Evolutionary conservation across 2,797 vertebrate species (phyloP), one percentile per base, ranked within the genome.

Genomic region (Kryptolebias ocellatus): DNA sequence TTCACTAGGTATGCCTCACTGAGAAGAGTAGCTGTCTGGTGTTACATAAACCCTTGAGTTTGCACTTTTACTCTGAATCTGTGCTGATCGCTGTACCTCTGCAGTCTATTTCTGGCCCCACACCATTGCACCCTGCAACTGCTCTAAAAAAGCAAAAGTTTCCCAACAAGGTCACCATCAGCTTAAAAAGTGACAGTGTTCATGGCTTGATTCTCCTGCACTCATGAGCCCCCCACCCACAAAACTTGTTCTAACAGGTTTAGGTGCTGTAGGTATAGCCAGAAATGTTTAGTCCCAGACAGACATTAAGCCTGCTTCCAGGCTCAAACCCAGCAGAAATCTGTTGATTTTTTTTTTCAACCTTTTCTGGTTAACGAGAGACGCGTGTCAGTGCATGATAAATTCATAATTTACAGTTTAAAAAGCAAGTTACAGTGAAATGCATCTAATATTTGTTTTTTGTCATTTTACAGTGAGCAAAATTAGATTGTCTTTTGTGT

Each of bases 51-150:
- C 7, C 5, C 3, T 31, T 8, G 27, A 20, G 2, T 20, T 45
- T 18, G 27, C 17, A 54, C 27, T 54, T 64, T 15, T 45, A n/a
- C 16, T 16, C n/a, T 8, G 11, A 64, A 7, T 31, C 39, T 53
- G 24, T 45, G 50, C 51, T 64, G 51, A 53, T 24, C 17, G 18
- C 18, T 31, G 49, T 14, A 45, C 42, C 45, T 60, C 24, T 47
- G 17, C 17, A 31, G 18, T 61, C 46, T 61, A 61, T 61, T 61
- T 49, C 59, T 24, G 59, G 8, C 24, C 37, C 46, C n/a, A 24
- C 34, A 11, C 31, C 20, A 42, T 61, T 14, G 24, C 7, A 18
- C 18, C 31, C 16, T 50, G 18, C 37, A 37, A 24, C 37, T 34
- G 51, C 34, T 24, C 7, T 1, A 12, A 59, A 34, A 51, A n/a